Base-by-base conservation (phyloP, 1,140 invertebrate species). In the Eupeodes corollae region DNA sequence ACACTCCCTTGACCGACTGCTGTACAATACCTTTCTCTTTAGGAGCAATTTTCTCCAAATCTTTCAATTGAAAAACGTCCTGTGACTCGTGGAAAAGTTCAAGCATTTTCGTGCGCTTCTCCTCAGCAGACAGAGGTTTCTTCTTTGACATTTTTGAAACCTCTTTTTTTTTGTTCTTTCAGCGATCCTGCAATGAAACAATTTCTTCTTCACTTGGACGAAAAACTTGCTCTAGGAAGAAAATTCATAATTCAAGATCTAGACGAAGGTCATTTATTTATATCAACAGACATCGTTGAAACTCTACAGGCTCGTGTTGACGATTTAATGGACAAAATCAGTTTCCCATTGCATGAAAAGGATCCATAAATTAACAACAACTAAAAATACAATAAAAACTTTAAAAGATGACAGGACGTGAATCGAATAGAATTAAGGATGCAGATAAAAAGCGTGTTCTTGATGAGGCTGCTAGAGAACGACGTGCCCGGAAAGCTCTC, bases 151-250 rank as follows among this genome's bases (percentile, higher is more conserved):
- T n/a, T 48, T 57, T 56, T 54, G 52, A 55, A 42, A 26, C 5
- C 26, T 26, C 18, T 41, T 41, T 9, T 41, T 16, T 41, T 15
- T 2, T 41, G 19, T 41, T 59, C 56, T 82, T 81, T 19, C 70
- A 92, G 92, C 79, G 96, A 99, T 73, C 87, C 91, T 57, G 92
- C 94, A 61, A 98, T 99, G 94, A 98, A 98, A 83, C 94, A 99
- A 71, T 97, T 98, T 70, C 72, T 99, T 5, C 73, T 98, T 1
- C 90, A 98, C 76, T 73, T 99, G 60, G 95, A 99, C 67, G 95
- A 99, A 67, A 95, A 87, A 8, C 73, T 86, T 44, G 88, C 88
- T 21, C 73, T 99, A 12, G 94, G 93, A 56, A 79, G 79, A 57
- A 94, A 92, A 72, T 99, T 99, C 73, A 94, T 99, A 47, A 80